Evolutionary conservation across 2,113 vertebrate genomes (phyloP).

Genomic region (Romanogobio albipinnatus): DNA sequence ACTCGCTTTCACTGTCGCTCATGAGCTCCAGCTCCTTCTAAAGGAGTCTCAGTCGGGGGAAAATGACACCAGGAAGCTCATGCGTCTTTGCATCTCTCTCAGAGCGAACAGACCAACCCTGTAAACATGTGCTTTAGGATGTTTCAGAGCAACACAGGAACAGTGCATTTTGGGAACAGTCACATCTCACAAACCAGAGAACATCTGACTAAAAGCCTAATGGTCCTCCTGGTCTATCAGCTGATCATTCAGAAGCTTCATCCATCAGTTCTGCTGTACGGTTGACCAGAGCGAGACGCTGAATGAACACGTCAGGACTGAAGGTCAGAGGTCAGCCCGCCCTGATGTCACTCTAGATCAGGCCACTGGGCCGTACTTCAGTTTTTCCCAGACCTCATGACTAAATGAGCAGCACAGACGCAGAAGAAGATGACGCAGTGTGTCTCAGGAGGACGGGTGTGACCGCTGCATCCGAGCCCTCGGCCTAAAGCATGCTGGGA

Average conservation of each 20-base stretch:
- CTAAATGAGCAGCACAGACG: constrained; percentile 24
- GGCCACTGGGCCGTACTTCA: not conserved
- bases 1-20: not conserved
- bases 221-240: constrained; percentile 9
- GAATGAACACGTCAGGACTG: constrained; percentile 29
- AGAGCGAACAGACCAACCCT: not conserved
- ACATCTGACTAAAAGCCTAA: not conserved
- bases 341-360: constrained; percentile 33
- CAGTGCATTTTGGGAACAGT: not conserved
- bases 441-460: constrained; percentile 45
- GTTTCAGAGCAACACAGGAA: not conserved
- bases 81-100: not conserved
- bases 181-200: not conserved
- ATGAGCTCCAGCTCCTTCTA: not conserved
- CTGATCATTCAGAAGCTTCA: constrained; percentile 34
- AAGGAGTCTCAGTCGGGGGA: not conserved
- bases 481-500: too few species aligned
- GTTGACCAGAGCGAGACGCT: constrained; percentile 2
- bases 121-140: constrained; percentile 10
- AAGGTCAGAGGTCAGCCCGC: constrained; percentile 39
- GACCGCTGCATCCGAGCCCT: constrained; percentile 30
- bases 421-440: constrained; percentile 35
- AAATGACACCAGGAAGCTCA: constrained; percentile 1
- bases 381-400: constrained; percentile 20
- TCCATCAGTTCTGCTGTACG: constrained; percentile 21